phyloP scores from a whole-genome alignment of 30 jellyfish, hydroid and myxozoan genomes.

The Chironex yamaguchii region DNA sequence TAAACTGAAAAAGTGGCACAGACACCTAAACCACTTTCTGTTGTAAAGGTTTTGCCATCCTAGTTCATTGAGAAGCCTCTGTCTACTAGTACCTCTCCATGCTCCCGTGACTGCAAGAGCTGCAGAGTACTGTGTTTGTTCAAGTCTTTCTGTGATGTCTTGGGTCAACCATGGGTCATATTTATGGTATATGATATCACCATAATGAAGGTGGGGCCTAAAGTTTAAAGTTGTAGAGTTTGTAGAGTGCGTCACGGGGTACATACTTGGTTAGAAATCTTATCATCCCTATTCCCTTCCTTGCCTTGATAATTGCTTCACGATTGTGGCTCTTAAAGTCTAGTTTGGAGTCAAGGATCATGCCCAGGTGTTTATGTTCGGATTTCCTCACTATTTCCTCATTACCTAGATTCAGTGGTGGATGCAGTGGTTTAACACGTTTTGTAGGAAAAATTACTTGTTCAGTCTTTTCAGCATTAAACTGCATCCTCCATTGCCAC shows the following conservation, averaged over 20 bases:
- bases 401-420: slow-evolving; percentile 3
- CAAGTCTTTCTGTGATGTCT: slow-evolving; percentile 4
- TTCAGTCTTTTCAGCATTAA: slow-evolving; percentile 24
- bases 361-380: slow-evolving; percentile 27
- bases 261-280: slow-evolving; percentile 23
- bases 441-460: slow-evolving; percentile 1
- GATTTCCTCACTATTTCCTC: slow-evolving; percentile 1
- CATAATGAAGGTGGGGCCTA: too few relatives aligned
- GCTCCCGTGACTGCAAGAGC: background rate
- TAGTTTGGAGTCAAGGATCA: slow-evolving; percentile 13
- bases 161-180: slow-evolving; percentile 22
- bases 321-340: slow-evolving; percentile 13
- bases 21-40: slow-evolving; percentile 18
- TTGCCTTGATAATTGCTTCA: slow-evolving; percentile 12
- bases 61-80: slow-evolving; percentile 30
- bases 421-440: slow-evolving; percentile 5
- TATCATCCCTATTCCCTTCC: slow-evolving; percentile 10
- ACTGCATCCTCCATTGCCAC: slow-evolving; percentile 62
- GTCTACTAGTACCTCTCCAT: slow-evolving; percentile 25
- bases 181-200: slow-evolving; percentile 45
- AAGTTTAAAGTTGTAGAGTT: slow-evolving; percentile 7
- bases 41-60: slow-evolving; percentile 32
- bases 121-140: slow-evolving; percentile 29
- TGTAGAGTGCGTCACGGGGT: slow-evolving; percentile 54
- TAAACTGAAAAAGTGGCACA: slow-evolving; percentile 40